Base-by-base conservation (phyloP, 2,113 vertebrate species). In the Climacteris rufus region DNA sequence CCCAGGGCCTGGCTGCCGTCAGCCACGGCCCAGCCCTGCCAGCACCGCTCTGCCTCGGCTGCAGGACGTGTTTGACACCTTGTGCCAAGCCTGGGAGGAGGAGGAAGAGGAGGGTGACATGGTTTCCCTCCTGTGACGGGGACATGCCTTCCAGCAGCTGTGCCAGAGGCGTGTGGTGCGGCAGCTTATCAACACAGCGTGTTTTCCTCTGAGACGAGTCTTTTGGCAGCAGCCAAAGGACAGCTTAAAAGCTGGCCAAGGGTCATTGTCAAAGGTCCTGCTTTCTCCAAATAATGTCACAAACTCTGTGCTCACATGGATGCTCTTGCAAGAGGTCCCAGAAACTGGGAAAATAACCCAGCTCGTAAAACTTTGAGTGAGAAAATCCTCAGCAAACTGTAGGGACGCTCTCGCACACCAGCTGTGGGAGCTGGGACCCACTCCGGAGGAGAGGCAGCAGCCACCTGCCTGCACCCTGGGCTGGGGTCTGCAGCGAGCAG, bases 271-370 rank as follows among this genome's bases (percentile, higher is more conserved):
- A 89, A 82, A 93, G 90, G 85, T 93, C 90, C 57, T 7, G 14
- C 82, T 87, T 82, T 82, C 95, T 65, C 84, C 90, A 95, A 82
- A 89, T 88, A 85, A 83, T n/a, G 92, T 93, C 91, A 74, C 91
- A 59, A 54, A 63, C 81, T 70, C 65, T 7, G 9, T 7, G 64
- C 64, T 94, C 56, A 15, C 77, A 69, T 7, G 76, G 77, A 70
- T n/a, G 10, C 45, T 81, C 80, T 81, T 45, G 81, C 86, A 49
- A 88, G 82, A 61, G n/a, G 27, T 87, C 79, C 35, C 65, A 54
- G 86, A 49, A 91, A 42, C 50, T 2, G 31, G 85, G 68, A 78
- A 78, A 72, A 50, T 66, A 23, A 57, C 25, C 42, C 50, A 8
- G 57, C 76, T 91, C 15, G 0, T 56, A 31, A 57, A 85, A 66